phyloP scores from a whole-genome alignment of 2,113 vertebrate species.

The Dipodomys merriami region DNA sequence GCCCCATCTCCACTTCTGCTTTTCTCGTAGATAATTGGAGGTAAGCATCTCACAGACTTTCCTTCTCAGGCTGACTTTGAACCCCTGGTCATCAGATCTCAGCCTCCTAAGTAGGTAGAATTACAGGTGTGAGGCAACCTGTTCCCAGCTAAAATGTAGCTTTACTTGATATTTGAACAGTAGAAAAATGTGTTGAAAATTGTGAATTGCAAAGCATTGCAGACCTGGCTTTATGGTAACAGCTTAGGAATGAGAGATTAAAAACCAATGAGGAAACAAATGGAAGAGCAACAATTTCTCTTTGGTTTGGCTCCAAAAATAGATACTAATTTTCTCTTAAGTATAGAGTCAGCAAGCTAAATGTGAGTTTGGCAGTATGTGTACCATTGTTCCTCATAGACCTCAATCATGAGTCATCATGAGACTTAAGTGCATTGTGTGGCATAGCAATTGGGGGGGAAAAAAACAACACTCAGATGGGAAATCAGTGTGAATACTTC shows the following conservation, averaged over 20 bases:
- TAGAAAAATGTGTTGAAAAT: background rate
- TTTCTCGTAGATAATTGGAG: too few relatives aligned
- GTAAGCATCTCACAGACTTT: too few relatives aligned
- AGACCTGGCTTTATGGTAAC: conserved; percentile 16
- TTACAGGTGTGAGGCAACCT: too few relatives aligned
- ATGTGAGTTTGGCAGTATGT: background rate
- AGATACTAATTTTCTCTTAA: background rate
- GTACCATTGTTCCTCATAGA: background rate
- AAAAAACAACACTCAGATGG: background rate
- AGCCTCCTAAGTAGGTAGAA: too few relatives aligned
- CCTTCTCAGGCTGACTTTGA: too few relatives aligned
- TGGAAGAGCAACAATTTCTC: background rate
- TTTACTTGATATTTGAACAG: background rate
- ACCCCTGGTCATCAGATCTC: too few relatives aligned
- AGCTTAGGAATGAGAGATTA: background rate
- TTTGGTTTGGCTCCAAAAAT: background rate
- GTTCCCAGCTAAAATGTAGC: background rate
- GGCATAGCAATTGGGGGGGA: background rate
- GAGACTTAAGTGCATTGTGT: background rate
- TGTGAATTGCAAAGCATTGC: background rate
- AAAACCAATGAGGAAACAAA: conserved; percentile 9
- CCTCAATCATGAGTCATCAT: background rate
- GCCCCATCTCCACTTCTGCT: too few relatives aligned
- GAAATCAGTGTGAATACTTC: background rate
- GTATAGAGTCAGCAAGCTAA: background rate